Conservation (phyloP, 2,113 vertebrate genomes). For the Phylloscopus whistleri region DNA sequence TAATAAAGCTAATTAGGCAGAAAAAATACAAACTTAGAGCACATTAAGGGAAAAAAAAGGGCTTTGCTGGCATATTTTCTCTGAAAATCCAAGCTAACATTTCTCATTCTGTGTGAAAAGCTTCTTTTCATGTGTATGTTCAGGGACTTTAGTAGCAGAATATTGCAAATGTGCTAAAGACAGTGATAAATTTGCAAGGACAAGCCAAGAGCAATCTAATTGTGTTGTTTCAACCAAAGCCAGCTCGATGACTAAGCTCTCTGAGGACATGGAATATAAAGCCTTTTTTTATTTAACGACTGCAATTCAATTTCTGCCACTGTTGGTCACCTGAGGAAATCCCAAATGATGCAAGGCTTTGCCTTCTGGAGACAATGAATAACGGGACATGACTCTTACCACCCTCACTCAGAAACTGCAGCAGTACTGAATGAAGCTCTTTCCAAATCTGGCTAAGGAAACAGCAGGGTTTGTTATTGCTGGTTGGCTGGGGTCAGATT, state of each 20-base stretch:
- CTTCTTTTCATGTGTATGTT: background rate
- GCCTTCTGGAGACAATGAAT: background rate
- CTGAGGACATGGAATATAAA: background rate
- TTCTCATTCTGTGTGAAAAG: background rate
- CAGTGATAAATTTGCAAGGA: background rate
- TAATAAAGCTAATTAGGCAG: slow-evolving; percentile 33
- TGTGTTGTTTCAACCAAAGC: background rate
- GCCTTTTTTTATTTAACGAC: background rate
- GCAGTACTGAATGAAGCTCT: background rate
- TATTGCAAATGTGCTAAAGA: background rate
- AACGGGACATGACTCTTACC: background rate
- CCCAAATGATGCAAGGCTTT: background rate
- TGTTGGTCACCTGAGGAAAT: background rate
- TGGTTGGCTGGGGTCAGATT: background rate
- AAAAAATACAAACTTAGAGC: background rate
- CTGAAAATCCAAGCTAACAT: background rate
- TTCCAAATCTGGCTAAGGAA: background rate
- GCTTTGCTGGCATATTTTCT: background rate
- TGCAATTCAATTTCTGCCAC: background rate
- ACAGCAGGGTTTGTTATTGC: background rate
- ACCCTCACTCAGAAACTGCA: background rate
- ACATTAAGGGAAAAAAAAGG: background rate
- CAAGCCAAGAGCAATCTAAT: slow-evolving; percentile 19
- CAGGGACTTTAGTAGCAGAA: background rate
- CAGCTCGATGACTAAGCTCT: background rate